Percentiles rank a stretch among this genome's conserved stretches.
Conservation (phyloP, 2,797 vertebrate genomes). For the Rhabdophis nuchalis region DNA sequence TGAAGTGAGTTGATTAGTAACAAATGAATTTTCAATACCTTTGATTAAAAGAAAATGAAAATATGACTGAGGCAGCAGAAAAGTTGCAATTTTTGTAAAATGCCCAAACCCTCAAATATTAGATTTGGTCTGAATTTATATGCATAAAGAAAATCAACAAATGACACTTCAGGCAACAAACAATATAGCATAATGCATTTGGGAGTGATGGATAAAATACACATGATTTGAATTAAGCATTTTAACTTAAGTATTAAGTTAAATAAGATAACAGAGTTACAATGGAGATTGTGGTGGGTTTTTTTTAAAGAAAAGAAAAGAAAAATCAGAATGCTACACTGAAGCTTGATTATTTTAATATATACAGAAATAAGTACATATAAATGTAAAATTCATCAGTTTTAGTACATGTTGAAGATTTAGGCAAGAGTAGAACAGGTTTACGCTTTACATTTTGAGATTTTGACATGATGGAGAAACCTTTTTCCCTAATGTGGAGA, state of each 20-base stretch:
- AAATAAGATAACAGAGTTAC: not conserved
- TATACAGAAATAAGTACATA: constrained; percentile 39
- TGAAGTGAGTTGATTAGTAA: not conserved
- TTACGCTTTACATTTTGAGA: constrained; percentile 57
- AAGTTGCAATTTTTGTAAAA: not conserved
- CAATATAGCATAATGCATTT: not conserved
- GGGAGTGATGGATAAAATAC: not conserved
- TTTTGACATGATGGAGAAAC: constrained; percentile 44
- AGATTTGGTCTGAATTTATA: not conserved
- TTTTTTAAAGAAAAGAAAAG: not conserved
- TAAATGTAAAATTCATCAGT: constrained; percentile 36
- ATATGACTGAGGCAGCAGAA: not conserved
- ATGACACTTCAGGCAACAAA: not conserved
- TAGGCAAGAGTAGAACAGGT: constrained; percentile 36
- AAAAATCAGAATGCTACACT: not conserved
- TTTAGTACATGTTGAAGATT: constrained; percentile 56
- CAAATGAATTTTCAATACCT: not conserved
- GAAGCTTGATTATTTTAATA: constrained; percentile 1
- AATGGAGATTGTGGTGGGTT: not conserved
- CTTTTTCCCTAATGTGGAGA: constrained; percentile 30
- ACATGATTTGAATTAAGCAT: not conserved
- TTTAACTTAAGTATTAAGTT: not conserved
- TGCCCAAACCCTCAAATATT: not conserved
- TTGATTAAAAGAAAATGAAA: not conserved
- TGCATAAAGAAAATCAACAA: not conserved